phyloP scores from a whole-genome alignment of 2,113 vertebrate genomes.

The Cavia porcellus region DNA sequence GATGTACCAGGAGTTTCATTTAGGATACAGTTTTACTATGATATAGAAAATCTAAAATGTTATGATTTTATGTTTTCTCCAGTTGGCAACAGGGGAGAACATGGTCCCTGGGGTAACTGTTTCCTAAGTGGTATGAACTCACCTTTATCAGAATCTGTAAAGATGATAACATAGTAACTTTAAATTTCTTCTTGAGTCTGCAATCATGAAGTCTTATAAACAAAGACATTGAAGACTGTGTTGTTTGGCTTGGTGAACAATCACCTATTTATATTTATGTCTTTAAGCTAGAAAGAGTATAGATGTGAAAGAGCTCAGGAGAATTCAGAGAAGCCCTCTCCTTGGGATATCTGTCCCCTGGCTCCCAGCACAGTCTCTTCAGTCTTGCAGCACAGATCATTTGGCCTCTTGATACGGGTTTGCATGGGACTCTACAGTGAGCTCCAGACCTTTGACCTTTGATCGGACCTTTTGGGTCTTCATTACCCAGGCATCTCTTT shows the following conservation, averaged over 20 bases:
- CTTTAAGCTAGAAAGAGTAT: not conserved
- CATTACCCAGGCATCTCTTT: not conserved
- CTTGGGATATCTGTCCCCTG: not conserved
- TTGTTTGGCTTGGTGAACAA: not conserved
- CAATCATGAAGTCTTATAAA: not conserved
- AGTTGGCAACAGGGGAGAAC: not conserved
- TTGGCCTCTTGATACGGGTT: not conserved
- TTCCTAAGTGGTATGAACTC: not conserved
- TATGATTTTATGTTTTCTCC: constrained; percentile 15
- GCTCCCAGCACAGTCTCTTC: not conserved
- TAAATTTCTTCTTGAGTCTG: not conserved
- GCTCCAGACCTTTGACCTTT: not conserved
- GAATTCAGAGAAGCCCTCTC: not conserved
- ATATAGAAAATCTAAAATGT: not conserved
- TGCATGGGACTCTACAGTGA: not conserved
- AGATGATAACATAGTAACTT: not conserved
- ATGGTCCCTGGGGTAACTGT: not conserved
- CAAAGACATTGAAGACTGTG: not conserved
- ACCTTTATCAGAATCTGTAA: not conserved
- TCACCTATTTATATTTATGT: not conserved
- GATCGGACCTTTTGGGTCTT: not conserved
- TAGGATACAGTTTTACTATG: not conserved
- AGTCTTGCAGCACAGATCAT: not conserved
- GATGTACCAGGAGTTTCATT: not conserved
- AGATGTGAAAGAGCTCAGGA: not conserved